These are phyloP conservation scores for Thelaira solivaga DNA, from an alignment of 2,888 invertebrate species.

Conservation along the genomic window DNA sequence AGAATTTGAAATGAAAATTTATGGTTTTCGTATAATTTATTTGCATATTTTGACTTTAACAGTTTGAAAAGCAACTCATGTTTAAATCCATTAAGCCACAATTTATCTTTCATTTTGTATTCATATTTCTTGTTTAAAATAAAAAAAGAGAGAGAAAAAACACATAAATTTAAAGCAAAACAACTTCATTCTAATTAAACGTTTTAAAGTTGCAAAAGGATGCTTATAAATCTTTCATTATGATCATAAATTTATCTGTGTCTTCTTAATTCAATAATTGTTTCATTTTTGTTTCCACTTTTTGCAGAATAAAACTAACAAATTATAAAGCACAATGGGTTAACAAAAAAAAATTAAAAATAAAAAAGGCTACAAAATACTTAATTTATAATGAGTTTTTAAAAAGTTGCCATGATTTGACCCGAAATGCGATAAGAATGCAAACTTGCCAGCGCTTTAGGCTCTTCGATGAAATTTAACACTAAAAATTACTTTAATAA, in stretches of 20 bases:
- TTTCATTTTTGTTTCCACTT: too few relatives aligned
- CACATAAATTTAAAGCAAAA: conserved; percentile 18
- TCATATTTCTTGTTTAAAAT: neutral
- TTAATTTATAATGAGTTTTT: too few relatives aligned
- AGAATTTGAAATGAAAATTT: conserved; percentile 49
- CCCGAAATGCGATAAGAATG: neutral
- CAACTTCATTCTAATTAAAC: conserved; percentile 18
- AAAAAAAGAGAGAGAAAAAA: conserved; percentile 30
- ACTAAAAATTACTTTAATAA: neutral
- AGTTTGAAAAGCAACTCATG: conserved; percentile 36
- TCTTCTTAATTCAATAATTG: too few relatives aligned
- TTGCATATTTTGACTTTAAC: conserved; percentile 48
- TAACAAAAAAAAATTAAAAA: too few relatives aligned
- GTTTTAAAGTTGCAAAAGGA: neutral
- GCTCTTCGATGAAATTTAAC: neutral
- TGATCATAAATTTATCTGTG: neutral
- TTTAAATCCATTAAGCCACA: conserved; percentile 53
- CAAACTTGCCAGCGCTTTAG: neutral
- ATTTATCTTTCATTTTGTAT: conserved; percentile 38
- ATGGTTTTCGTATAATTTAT: conserved; percentile 52
- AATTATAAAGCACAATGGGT: too few relatives aligned
- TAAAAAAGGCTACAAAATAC: neutral
- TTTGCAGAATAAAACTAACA: too few relatives aligned
- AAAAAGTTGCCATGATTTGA: neutral
- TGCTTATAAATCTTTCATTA: neutral